These are phyloP conservation scores for Rallus limicola DNA, from an alignment of 2,113 vertebrate genomes.

Conservation along the genomic window DNA sequence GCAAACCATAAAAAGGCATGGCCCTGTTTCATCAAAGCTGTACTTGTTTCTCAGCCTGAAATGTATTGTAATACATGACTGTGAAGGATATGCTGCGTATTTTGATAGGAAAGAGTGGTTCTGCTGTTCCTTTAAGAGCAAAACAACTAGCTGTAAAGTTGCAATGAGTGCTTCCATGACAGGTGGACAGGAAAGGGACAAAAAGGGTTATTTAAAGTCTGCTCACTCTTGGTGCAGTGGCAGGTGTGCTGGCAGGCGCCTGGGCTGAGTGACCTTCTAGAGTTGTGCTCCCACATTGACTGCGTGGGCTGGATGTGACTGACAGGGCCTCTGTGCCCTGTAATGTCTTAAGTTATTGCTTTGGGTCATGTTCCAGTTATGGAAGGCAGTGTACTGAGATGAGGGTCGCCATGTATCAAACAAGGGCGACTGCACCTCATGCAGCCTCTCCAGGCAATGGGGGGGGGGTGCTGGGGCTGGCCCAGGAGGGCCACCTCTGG, in stretches of 20 bases:
- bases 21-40: neutral
- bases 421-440: accelerated
- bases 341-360: neutral
- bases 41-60: neutral
- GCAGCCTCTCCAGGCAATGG: neutral
- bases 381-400: accelerated
- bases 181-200: constrained; percentile 59
- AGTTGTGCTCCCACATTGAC: neutral
- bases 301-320: neutral
- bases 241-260: constrained; percentile 52
- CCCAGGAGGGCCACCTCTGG: accelerated
- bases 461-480: accelerated
- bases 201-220: constrained; percentile 59
- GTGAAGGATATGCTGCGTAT: accelerated
- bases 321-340: constrained; percentile 13
- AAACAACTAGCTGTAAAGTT: neutral
- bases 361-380: neutral
- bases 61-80: accelerated
- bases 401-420: accelerated
- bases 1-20: neutral
- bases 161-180: neutral
- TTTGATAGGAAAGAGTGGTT: neutral
- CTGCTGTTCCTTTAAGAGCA: neutral
- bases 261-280: constrained; percentile 35
- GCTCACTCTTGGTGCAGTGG: neutral